Conservation (phyloP, 30 jellyfish, hydroid and myxozoan species). For the Haliclystus octoradiatus region DNA sequence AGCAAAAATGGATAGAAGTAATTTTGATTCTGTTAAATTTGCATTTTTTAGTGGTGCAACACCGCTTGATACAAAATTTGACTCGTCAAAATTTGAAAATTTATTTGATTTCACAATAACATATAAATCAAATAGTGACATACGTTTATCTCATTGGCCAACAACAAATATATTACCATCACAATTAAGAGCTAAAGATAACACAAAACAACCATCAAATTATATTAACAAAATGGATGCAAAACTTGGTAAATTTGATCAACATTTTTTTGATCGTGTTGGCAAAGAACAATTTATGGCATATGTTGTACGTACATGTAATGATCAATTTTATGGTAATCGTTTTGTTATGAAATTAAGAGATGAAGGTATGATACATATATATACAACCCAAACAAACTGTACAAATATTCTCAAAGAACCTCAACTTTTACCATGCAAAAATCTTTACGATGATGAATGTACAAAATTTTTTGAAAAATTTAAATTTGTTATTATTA, state of each 20-base stretch:
- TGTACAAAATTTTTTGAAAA: slow-evolving; percentile 48
- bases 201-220: neutral
- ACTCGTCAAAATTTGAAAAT: slow-evolving; percentile 21
- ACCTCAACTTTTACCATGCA: slow-evolving; percentile 28
- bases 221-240: slow-evolving; percentile 2
- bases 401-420: slow-evolving; percentile 12
- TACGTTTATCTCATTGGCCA: slow-evolving; percentile 58
- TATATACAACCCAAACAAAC: slow-evolving; percentile 7
- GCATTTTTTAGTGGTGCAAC: slow-evolving; percentile 47
- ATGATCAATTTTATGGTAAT: neutral
- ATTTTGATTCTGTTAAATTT: neutral
- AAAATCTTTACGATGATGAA: slow-evolving; percentile 9
- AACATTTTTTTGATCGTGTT: slow-evolving; percentile 3
- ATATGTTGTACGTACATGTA: slow-evolving; percentile 21
- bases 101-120: slow-evolving; percentile 49
- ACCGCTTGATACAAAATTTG: slow-evolving; percentile 20
- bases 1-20: slow-evolving; percentile 1
- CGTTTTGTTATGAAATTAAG: slow-evolving; percentile 36
- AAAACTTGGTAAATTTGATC: slow-evolving; percentile 7
- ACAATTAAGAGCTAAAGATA: slow-evolving; percentile 19
- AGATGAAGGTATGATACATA: slow-evolving; percentile 35
- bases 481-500: slow-evolving; percentile 22
- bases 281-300: slow-evolving; percentile 47
- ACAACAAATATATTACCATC: slow-evolving; percentile 40
- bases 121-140: slow-evolving; percentile 38